Evolutionary conservation across 2,888 invertebrate genomes (phyloP), one percentile per base, ranked within the genome.

Genomic region (Thelaira solivaga): DNA sequence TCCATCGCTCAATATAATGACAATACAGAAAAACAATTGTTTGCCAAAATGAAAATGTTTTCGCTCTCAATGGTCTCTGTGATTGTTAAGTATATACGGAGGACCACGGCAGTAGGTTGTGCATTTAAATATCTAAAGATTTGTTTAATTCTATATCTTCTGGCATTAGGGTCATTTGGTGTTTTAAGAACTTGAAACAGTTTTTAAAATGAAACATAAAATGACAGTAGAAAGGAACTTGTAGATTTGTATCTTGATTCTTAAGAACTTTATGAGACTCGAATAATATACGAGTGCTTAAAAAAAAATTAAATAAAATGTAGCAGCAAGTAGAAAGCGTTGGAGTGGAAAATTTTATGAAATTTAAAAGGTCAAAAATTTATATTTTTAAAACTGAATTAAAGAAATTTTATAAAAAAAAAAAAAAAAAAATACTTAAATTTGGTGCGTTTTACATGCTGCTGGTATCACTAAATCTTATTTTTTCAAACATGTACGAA

Each of bases 1-100:
- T 84, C 84, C 84, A 86, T 86, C 85, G 85, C 87, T 86, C 86
- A 87, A 86, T 84, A 86, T 87, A 87, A 86, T 87, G 87, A 87
- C 88, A 87, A 85, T 86, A 87, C 87, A 87, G n/a, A n/a, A n/a
- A 87, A 87, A 85, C 87, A 71, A 74, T 77, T 65, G 74, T 71
- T 78, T 53, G 47, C 59, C 41, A 55, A 57, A 39, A 43, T 51
- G 68, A 36, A 62, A 64, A 57, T 57, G 71, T 49, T 65, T 61
- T 67, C 31, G 49, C 53, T 65, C 39, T 64, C 41, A 22, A 69
- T 55, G 57, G 55, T 71, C 45, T 55, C 34, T 65, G 43, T 49
- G 13, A 51, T 31, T 67, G 49, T 73, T 73, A 36, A 36, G 8
- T 31, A 22, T 41, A 41, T 22, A 29, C 39, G 57, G 29, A 49